A percentile compares a stretch with the other conserved stretches of the same genome.
Evolutionary conservation across 2,113 vertebrate species (phyloP).

Genomic region (Brachyistius frenatus): DNA sequence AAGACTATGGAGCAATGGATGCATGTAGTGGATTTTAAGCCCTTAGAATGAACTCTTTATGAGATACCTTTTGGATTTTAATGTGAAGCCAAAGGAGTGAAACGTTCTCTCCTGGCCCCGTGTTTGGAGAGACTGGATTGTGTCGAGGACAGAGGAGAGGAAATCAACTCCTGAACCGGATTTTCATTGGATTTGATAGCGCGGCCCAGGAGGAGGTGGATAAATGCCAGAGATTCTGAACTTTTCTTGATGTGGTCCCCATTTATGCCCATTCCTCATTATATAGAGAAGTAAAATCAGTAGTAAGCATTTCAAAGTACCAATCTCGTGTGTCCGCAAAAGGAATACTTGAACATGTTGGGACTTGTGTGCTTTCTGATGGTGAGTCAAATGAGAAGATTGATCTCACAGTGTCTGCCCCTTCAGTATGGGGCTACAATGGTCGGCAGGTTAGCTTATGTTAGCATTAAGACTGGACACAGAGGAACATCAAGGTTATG

Average conservation of each 20-base stretch:
- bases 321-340: constrained; percentile 12
- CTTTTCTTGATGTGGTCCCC: constrained; percentile 31
- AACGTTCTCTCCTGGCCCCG: constrained; percentile 34
- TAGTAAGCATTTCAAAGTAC: constrained; percentile 21
- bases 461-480: neutral
- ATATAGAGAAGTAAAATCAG: constrained; percentile 25
- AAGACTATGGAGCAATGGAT: constrained; percentile 49
- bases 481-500: no score
- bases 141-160: constrained; percentile 19
- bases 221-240: constrained; percentile 23
- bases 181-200: constrained; percentile 50
- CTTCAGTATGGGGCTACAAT: neutral
- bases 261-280: constrained; percentile 25
- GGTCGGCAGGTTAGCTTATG: neutral
- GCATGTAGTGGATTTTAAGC: constrained; percentile 53
- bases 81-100: constrained; percentile 65
- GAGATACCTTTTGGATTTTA: constrained; percentile 58
- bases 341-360: constrained; percentile 22
- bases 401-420: neutral
- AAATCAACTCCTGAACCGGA: constrained; percentile 39
- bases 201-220: constrained; percentile 34
- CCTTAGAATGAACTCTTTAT: constrained; percentile 45
- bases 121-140: constrained; percentile 51
- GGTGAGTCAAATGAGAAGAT: constrained; percentile 4
- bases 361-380: constrained; percentile 18